A percentile compares a stretch with the other conserved stretches of the same genome.
Conservation (phyloP, 2,797 vertebrate species). For the Adelosebastes latens region DNA sequence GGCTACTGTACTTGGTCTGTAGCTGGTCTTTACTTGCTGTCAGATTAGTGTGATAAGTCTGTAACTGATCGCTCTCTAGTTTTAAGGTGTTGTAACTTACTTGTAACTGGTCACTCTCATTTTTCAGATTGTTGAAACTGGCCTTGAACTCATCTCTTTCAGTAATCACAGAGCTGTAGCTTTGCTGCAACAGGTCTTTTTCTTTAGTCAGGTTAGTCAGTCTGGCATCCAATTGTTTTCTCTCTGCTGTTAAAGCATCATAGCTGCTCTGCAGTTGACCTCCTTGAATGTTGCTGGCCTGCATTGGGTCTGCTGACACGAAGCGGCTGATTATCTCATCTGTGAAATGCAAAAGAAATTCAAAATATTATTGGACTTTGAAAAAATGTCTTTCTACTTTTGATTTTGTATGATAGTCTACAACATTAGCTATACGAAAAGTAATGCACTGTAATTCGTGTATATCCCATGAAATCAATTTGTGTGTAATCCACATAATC, state of each 20-base stretch:
- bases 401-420: not conserved
- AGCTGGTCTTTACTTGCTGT: not conserved
- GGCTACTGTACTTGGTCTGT: not conserved
- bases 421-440: not conserved
- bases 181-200: conserved; percentile 2
- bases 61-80: not conserved
- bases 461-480: no score
- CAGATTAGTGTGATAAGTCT: not conserved
- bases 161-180: not conserved
- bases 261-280: not conserved
- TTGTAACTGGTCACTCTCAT: not conserved
- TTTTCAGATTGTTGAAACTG: conserved; percentile 5
- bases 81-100: not conserved
- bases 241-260: conserved; percentile 2
- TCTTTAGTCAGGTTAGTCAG: conserved; percentile 26
- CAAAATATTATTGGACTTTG: not conserved
- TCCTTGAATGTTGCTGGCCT: not conserved
- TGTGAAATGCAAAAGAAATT: conserved; percentile 18
- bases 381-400: not conserved
- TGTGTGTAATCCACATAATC: no score
- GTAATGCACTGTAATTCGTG: no score
- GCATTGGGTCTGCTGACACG: accelerated
- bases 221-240: not conserved
- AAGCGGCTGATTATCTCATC: conserved; percentile 3
- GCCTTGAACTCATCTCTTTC: conserved; percentile 2